These are phyloP conservation scores for Antheraea pernyi DNA, from an alignment of 1,140 invertebrate species.

Conservation along the genomic window DNA sequence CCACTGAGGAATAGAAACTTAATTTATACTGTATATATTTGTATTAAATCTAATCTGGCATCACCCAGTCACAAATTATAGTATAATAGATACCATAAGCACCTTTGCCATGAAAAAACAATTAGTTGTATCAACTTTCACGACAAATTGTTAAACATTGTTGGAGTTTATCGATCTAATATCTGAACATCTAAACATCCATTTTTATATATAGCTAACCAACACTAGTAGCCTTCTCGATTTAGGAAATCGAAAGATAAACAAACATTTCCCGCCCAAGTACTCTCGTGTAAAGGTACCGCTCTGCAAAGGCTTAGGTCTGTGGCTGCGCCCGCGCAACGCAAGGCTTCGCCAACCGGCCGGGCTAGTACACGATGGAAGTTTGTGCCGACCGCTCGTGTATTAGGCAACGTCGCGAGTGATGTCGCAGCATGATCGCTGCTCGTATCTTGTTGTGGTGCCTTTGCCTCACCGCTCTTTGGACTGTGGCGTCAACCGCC, in stretches of 20 bases:
- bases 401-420: constrained; percentile 51
- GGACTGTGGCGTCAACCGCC: constrained; percentile 44
- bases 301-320: constrained; percentile 35
- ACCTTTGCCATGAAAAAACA: no score
- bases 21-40: no score
- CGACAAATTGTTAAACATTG: no score
- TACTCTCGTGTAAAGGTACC: constrained; percentile 15
- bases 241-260: not conserved
- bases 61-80: no score
- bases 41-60: no score
- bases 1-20: no score
- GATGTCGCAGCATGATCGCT: constrained; percentile 73
- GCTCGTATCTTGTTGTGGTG: constrained; percentile 60
- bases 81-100: no score
- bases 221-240: no score
- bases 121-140: no score
- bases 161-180: no score
- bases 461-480: constrained; percentile 47
- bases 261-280: constrained; percentile 37
- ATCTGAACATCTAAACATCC: no score
- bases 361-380: constrained; percentile 68
- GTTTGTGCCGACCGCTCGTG: constrained; percentile 60
- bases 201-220: no score
- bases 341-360: constrained; percentile 44
- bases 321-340: constrained; percentile 56